Conservation (phyloP, 2,888 invertebrate species). For the Diaphora mendica region DNA sequence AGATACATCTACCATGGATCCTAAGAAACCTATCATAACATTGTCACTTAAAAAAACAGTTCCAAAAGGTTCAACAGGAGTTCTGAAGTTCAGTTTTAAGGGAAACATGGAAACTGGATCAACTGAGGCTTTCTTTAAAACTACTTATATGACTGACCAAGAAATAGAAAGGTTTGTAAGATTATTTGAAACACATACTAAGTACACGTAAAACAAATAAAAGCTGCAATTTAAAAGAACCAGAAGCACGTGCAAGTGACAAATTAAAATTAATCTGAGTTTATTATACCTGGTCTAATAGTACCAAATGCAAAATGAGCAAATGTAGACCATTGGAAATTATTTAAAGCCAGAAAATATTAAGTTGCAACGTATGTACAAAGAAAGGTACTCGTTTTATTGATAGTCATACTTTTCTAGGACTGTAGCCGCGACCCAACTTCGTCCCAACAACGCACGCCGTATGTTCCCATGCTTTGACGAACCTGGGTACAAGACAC, state of each 20-base stretch:
- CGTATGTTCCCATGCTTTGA: conserved; percentile 93
- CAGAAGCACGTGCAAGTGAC: too few species aligned
- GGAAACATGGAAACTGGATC: conserved; percentile 88
- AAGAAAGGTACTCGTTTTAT: too few species aligned
- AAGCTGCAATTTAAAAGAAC: neutral
- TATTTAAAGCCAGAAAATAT: neutral
- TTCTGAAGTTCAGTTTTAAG: conserved; percentile 88
- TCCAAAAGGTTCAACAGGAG: conserved; percentile 85
- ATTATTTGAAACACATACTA: neutral
- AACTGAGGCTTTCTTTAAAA: conserved; percentile 90
- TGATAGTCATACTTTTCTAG: conserved; percentile 55
- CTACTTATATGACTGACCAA: conserved; percentile 84
- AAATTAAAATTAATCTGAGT: neutral
- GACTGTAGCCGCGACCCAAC: conserved; percentile 89
- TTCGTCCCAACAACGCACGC: conserved; percentile 91
- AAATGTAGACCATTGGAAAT: neutral
- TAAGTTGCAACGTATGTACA: neutral
- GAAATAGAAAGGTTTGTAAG: conserved; percentile 77
- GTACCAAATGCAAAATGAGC: neutral
- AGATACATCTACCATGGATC: conserved; percentile 80
- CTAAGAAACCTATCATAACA: conserved; percentile 88
- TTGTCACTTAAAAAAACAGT: conserved; percentile 87
- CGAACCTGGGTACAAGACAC: conserved; percentile 91
- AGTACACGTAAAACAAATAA: neutral
- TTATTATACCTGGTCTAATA: neutral